Evolutionary conservation across 2,113 vertebrate species (phyloP).

Genomic region (Etia nguti): DNA sequence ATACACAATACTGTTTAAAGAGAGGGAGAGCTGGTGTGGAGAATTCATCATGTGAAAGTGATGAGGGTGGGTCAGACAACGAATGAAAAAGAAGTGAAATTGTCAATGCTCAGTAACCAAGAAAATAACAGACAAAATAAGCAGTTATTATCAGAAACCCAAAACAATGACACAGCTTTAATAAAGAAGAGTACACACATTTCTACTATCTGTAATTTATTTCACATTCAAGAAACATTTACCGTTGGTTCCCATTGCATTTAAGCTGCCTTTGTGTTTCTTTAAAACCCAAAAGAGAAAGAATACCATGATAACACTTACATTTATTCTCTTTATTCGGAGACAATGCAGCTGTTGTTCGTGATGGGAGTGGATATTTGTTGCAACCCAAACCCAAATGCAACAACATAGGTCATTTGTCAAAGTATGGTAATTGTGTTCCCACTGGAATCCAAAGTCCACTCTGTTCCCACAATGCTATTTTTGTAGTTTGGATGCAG

Average conservation of each 20-base stretch:
- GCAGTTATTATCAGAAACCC: not conserved
- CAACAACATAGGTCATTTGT: slow-evolving; percentile 40
- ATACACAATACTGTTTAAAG: not conserved
- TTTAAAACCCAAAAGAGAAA: not conserved
- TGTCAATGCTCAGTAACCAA: not conserved
- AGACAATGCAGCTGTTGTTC: slow-evolving; percentile 9
- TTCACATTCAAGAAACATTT: not conserved
- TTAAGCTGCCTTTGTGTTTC: not conserved
- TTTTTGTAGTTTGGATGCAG: slow-evolving; percentile 41
- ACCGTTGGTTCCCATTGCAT: not conserved
- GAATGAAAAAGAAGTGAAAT: not conserved
- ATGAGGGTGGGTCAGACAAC: not conserved
- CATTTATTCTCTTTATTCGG: not conserved
- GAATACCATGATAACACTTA: not conserved
- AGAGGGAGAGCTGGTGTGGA: not conserved
- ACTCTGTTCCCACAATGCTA: slow-evolving; percentile 46
- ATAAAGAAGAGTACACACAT: not conserved
- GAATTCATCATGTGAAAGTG: not conserved
- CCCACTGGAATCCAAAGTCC: slow-evolving; percentile 16
- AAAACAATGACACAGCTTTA: not conserved
- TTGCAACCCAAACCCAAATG: slow-evolving; percentile 25
- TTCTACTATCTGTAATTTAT: slow-evolving; percentile 10
- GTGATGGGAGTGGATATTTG: slow-evolving; percentile 3
- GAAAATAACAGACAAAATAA: not conserved
- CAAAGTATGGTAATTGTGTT: slow-evolving; percentile 31